Base-by-base conservation (phyloP, 1,140 invertebrate species). In the Pollicipes pollicipes region DNA sequence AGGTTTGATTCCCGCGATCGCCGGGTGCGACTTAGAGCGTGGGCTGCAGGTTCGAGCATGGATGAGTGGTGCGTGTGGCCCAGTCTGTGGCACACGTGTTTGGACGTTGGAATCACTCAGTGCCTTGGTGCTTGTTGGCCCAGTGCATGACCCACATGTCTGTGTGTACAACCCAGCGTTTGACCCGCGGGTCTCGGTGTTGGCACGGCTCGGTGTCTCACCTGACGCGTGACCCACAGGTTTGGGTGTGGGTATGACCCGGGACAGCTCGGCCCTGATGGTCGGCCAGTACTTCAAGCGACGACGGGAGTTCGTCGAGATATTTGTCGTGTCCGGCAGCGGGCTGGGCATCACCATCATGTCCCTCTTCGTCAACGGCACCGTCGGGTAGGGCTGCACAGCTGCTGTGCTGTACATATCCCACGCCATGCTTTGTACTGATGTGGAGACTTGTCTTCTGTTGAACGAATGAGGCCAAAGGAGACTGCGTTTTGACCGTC, bases 241-340 rank as follows among this genome's bases (percentile, higher is more conserved):
- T 27, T 84, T 93, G 66, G 92, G 92, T 69, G 89, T 91, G 28
- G 89, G 90, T 68, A 83, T 92, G 80, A 88, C 89, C 24, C 80
- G 88, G 76, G 87, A 93, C 79, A 91, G 90, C 75, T 90, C 90
- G 13, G 91, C 88, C 24, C 79, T 95, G 73, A 93, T 94, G 89
- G 88, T 94, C 68, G 91, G 90, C 4, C 90, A 93, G 77, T 95
- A 93, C 80, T 94, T 94, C 83, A 91, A 92, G 77, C 78, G 88
- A 72, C 83, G 86, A 75, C 81, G 91, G 70, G 90, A 93, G 79
- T 83, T 91, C 66, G 91, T 93, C 28, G 91, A 95, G 80, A 89
- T 93, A 76, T 88, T 92, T 76, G 88, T 93, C 69, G 87, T 92
- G 26, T 88, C 88, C 63, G 90, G 90, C 72, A 91, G 88, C 74